Conservation (phyloP, 1,140 invertebrate species). For the Atta colombica region DNA sequence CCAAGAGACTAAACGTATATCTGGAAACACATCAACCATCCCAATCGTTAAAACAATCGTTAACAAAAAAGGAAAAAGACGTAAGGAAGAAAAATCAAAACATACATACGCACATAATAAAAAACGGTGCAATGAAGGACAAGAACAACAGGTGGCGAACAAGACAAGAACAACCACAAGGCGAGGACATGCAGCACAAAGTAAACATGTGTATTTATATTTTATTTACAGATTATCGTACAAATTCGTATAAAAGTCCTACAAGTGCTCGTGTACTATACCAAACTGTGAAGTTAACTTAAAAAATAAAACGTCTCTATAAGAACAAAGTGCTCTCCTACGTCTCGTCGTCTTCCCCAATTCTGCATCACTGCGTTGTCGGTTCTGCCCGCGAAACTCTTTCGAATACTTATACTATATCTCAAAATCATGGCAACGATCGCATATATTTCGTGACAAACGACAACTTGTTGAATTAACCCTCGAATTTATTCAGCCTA, state of each 20-base stretch:
- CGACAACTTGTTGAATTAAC: background rate
- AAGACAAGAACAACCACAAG: constrained; percentile 80
- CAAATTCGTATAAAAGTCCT: constrained; percentile 73
- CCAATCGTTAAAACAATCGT: constrained; percentile 82
- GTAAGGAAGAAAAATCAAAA: constrained; percentile 40
- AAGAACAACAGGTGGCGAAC: constrained; percentile 71
- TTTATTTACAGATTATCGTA: constrained; percentile 82
- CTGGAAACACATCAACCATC: constrained; percentile 86
- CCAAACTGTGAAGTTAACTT: constrained; percentile 66
- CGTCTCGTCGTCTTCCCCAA: constrained; percentile 21
- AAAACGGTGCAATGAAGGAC: constrained; percentile 70
- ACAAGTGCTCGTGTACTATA: constrained; percentile 60
- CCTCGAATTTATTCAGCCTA: background rate
- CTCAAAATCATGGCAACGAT: constrained; percentile 33
- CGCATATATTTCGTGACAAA: background rate
- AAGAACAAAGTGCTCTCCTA: constrained; percentile 13
- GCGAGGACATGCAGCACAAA: constrained; percentile 82
- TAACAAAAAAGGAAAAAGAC: constrained; percentile 54
- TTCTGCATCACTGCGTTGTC: background rate
- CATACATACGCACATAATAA: constrained; percentile 29
- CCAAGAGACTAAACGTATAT: constrained; percentile 85
- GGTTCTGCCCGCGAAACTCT: constrained; percentile 12
- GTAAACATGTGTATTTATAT: constrained; percentile 79
- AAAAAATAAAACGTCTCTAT: constrained; percentile 59
- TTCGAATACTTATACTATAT: background rate